Conservation (phyloP, 1,140 invertebrate species). For the Berghia stephanieae region DNA sequence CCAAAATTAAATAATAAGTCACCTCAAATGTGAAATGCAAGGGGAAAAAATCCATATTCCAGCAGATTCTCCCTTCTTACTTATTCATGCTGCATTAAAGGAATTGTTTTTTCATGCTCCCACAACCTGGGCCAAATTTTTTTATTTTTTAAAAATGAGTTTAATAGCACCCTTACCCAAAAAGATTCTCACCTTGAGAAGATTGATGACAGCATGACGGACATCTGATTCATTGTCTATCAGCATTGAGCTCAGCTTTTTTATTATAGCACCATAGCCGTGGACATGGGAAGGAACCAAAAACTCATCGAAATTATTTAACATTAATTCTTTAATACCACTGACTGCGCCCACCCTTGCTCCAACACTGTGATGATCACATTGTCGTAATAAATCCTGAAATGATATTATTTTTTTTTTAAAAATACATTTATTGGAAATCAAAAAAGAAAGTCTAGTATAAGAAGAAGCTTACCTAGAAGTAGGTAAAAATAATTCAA, state of each 20-base stretch:
- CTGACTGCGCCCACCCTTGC: slow-evolving; percentile 76
- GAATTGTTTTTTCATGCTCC: too few relatives aligned
- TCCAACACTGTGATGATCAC: slow-evolving; percentile 81
- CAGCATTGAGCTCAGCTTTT: slow-evolving; percentile 75
- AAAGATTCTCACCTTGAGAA: slow-evolving; percentile 75
- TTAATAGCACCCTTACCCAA: too few relatives aligned
- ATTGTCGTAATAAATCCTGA: slow-evolving; percentile 77
- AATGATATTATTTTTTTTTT: slow-evolving; percentile 39
- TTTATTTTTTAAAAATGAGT: too few relatives aligned
- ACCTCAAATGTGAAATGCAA: too few relatives aligned
- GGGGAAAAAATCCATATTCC: too few relatives aligned
- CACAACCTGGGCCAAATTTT: too few relatives aligned
- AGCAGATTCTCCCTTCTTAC: too few relatives aligned
- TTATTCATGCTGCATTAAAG: too few relatives aligned
- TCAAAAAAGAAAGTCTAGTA: not conserved
- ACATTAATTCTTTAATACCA: slow-evolving; percentile 75
- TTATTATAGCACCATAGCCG: slow-evolving; percentile 76
- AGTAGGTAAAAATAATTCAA: too few relatives aligned
- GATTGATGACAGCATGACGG: slow-evolving; percentile 75
- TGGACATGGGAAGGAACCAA: slow-evolving; percentile 70
- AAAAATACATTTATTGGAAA: not conserved
- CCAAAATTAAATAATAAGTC: too few relatives aligned
- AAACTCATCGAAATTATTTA: slow-evolving; percentile 62
- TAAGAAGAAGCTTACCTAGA: too few relatives aligned
- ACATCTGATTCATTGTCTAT: slow-evolving; percentile 79